Conservation (phyloP, 2,113 vertebrate species). For the Malaclemys terrapin region DNA sequence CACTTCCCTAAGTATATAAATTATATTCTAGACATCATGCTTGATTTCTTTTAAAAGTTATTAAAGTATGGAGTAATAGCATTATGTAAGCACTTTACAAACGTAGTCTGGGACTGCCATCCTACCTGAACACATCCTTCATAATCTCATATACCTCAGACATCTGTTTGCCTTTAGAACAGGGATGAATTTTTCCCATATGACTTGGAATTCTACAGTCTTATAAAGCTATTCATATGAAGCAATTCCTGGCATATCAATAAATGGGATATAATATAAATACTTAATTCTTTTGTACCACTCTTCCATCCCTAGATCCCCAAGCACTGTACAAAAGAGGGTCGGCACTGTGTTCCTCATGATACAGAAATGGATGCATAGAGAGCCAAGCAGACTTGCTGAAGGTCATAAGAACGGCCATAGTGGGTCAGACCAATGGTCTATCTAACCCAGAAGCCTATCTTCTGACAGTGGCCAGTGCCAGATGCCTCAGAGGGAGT, state of each 20-base stretch:
- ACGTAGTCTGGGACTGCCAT: neutral
- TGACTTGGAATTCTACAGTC: neutral
- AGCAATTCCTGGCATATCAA: neutral
- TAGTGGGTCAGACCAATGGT: too few species aligned
- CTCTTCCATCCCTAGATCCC: too few species aligned
- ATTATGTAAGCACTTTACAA: neutral
- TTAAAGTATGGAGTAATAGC: neutral
- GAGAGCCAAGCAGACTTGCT: too few species aligned
- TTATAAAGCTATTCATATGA: neutral
- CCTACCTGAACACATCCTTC: neutral
- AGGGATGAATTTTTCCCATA: neutral
- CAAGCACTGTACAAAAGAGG: too few species aligned
- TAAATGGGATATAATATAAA: neutral
- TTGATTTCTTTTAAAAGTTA: neutral
- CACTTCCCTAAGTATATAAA: neutral
- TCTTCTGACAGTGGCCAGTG: too few species aligned
- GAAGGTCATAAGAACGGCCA: too few species aligned
- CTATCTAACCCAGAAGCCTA: too few species aligned
- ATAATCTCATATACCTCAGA: neutral
- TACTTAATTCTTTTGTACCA: neutral
- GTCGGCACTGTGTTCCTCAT: too few species aligned
- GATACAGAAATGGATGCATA: too few species aligned
- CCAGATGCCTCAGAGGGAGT: too few species aligned
- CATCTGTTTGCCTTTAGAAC: neutral
- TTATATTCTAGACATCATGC: neutral